These are phyloP conservation scores for Mnemiopsis leidyi DNA, from an alignment of 37 sponge, comb jelly and placozoan genomes.

Conservation along the genomic window DNA sequence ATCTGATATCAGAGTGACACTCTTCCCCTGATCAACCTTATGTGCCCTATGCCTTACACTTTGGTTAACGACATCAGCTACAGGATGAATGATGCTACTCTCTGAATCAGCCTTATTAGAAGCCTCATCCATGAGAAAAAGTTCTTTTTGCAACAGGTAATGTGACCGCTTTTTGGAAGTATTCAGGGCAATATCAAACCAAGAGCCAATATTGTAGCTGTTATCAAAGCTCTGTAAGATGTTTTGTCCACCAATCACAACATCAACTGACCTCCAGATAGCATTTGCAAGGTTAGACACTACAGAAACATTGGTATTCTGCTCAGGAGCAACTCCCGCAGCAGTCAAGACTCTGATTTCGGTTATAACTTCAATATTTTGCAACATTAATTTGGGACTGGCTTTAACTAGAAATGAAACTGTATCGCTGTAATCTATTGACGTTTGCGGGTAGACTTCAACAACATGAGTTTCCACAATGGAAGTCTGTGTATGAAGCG, in stretches of 20 bases:
- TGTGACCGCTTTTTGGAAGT: neutral
- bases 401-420: neutral
- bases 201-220: neutral
- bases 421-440: neutral
- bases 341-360: neutral
- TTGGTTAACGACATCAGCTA: neutral
- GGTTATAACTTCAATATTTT: neutral
- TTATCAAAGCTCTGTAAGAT: neutral
- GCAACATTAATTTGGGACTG: neutral
- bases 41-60: neutral
- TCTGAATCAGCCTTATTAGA: neutral
- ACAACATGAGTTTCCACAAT: neutral
- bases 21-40: neutral
- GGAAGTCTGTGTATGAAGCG: neutral
- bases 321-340: neutral
- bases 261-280: conserved; percentile 10
- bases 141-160: neutral
- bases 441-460: neutral
- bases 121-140: neutral
- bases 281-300: neutral
- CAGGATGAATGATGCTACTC: neutral
- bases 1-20: neutral
- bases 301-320: neutral
- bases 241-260: neutral
- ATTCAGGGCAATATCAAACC: neutral